Evolutionary conservation across 1,140 invertebrate species (phyloP).

Genomic region (Caenorhabditis inopinata): DNA sequence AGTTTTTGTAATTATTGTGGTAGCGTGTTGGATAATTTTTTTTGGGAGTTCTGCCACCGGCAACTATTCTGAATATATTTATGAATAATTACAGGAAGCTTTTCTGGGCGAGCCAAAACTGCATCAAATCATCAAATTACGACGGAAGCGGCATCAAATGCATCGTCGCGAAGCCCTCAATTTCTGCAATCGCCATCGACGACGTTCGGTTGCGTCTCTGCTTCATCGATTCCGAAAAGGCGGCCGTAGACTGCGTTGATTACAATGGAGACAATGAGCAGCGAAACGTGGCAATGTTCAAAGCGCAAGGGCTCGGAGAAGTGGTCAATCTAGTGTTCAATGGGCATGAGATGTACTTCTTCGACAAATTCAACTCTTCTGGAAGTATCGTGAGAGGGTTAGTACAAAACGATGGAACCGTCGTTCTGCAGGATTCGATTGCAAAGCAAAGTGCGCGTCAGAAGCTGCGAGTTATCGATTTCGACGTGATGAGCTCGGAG

Average conservation of each 20-base stretch:
- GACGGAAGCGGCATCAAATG: neutral
- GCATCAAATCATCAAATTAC: conserved; percentile 13
- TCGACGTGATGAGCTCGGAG: neutral
- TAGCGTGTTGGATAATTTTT: no score
- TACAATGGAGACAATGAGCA: conserved; percentile 48
- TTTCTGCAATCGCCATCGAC: neutral
- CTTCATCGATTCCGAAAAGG: neutral
- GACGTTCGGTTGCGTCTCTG: neutral
- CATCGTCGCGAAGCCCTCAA: neutral
- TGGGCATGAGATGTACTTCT: conserved; percentile 9
- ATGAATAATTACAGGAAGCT: neutral
- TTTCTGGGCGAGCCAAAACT: neutral
- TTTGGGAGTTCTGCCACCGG: no score
- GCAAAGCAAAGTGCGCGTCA: neutral
- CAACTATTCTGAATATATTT: no score
- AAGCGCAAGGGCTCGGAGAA: neutral
- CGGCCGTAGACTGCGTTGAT: conserved; percentile 24
- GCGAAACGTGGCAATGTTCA: conserved; percentile 36
- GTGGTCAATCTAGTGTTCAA: neutral
- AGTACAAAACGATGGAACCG: conserved; percentile 16
- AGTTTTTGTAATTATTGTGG: no score
- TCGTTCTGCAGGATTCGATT: neutral
- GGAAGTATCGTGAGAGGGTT: neutral
- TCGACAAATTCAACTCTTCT: conserved; percentile 9
- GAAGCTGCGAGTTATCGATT: neutral